Evolutionary conservation across 2,888 invertebrate species (phyloP).

Genomic region (Petrolisthes cinctipes): DNA sequence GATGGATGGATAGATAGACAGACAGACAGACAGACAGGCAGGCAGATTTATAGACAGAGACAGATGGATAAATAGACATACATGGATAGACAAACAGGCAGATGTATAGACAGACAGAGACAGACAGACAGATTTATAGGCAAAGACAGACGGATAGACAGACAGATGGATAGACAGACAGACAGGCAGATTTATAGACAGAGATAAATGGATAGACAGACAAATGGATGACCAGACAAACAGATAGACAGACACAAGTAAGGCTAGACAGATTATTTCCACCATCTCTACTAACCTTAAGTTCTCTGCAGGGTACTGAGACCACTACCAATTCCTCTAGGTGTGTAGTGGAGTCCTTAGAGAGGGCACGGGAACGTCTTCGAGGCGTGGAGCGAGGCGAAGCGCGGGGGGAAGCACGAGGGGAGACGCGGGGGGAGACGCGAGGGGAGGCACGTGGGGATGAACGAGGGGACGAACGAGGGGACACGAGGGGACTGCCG

Average conservation of each 20-base stretch:
- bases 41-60: neutral
- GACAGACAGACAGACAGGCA: neutral
- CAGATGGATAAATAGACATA: neutral
- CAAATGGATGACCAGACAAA: too few species aligned
- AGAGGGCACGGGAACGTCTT: slow-evolving; percentile 52
- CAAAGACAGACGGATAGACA: too few species aligned
- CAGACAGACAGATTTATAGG: neutral
- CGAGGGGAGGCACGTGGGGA: slow-evolving; percentile 43
- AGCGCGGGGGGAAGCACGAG: slow-evolving; percentile 48
- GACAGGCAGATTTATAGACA: neutral
- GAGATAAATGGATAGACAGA: neutral
- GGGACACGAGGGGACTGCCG: slow-evolving; percentile 27
- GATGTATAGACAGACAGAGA: neutral
- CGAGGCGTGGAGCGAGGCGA: slow-evolving; percentile 60
- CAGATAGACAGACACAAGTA: too few species aligned
- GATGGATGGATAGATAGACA: neutral
- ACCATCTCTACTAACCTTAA: slow-evolving; percentile 58
- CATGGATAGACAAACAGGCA: neutral
- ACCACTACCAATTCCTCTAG: slow-evolving; percentile 63
- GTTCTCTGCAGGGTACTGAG: slow-evolving; percentile 62
- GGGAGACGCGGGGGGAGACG: slow-evolving; percentile 42
- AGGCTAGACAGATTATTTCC: too few species aligned
- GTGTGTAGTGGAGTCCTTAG: slow-evolving; percentile 39
- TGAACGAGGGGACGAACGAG: slow-evolving; percentile 31
- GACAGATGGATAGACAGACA: neutral